Conservation (phyloP, 1,140 invertebrate species). For the Papilio polyxenes region DNA sequence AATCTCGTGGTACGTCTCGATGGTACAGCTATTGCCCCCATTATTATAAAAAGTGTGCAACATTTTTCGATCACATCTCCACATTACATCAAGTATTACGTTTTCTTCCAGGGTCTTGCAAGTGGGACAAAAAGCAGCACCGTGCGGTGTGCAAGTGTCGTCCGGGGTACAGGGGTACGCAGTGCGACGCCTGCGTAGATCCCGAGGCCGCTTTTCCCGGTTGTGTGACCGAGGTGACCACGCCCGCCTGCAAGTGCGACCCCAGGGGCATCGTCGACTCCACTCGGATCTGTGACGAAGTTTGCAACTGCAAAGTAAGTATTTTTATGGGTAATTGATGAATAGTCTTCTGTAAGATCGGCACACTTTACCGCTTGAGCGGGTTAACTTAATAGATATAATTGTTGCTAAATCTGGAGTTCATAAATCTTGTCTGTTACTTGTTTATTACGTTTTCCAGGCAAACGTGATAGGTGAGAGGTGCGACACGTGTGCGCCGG, state of each 20-base stretch:
- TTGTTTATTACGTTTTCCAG: conserved; percentile 61
- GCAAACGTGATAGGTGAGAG: conserved; percentile 88
- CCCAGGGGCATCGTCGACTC: conserved; percentile 85
- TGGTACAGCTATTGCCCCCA: too few species aligned
- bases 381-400: neutral
- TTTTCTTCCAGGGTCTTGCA: conserved; percentile 69
- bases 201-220: conserved; percentile 90
- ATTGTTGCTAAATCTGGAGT: neutral
- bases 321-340: neutral
- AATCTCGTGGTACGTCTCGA: too few species aligned
- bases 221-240: conserved; percentile 81
- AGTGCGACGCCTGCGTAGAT: conserved; percentile 91
- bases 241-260: conserved; percentile 88
- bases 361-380: neutral
- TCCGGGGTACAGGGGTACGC: conserved; percentile 89
- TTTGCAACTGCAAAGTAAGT: conserved; percentile 91
- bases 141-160: conserved; percentile 88
- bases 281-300: conserved; percentile 87
- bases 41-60: neutral
- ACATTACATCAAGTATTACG: neutral
- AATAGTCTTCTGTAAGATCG: neutral
- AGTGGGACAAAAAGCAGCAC: conserved; percentile 82
- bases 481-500: conserved; percentile 91
- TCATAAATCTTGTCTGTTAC: neutral
- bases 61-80: neutral